Percentiles rank a stretch among this genome's conserved stretches.
Conservation (phyloP, 2,113 vertebrate species). For the Promerops cafer region DNA sequence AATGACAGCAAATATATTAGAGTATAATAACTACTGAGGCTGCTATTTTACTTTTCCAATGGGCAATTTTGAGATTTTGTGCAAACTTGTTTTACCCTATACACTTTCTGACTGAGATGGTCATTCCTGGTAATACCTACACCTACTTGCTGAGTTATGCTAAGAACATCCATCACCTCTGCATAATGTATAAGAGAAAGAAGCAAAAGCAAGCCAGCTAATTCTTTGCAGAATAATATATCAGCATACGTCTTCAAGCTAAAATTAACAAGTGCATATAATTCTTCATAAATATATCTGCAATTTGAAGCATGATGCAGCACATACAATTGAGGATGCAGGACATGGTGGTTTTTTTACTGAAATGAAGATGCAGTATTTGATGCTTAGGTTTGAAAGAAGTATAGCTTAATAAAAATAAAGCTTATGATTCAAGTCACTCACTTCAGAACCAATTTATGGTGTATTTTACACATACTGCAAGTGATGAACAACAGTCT, state of each 20-base stretch:
- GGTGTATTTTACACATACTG: neutral
- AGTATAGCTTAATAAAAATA: slow-evolving; percentile 3
- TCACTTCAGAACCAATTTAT: slow-evolving; percentile 23
- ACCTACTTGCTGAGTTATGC: neutral
- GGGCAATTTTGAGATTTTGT: neutral
- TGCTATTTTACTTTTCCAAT: neutral
- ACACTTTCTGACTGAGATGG: neutral
- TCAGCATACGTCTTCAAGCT: neutral
- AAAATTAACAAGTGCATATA: neutral
- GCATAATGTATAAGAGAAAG: neutral
- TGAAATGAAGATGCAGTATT: neutral
- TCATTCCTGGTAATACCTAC: neutral
- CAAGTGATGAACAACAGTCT: neutral
- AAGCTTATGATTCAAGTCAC: slow-evolving; percentile 17
- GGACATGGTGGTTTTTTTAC: neutral
- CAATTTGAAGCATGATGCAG: neutral
- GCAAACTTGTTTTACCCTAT: neutral
- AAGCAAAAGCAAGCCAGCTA: neutral
- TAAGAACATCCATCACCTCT: neutral
- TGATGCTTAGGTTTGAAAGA: slow-evolving; percentile 2
- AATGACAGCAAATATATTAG: neutral
- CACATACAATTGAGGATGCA: neutral
- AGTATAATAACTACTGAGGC: neutral
- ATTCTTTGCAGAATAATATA: neutral
- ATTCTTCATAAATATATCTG: neutral